Percentiles rank a stretch among this genome's conserved stretches.
Evolutionary conservation across 2,113 vertebrate species (phyloP).

Genomic region (Burhinus bistriatus): DNA sequence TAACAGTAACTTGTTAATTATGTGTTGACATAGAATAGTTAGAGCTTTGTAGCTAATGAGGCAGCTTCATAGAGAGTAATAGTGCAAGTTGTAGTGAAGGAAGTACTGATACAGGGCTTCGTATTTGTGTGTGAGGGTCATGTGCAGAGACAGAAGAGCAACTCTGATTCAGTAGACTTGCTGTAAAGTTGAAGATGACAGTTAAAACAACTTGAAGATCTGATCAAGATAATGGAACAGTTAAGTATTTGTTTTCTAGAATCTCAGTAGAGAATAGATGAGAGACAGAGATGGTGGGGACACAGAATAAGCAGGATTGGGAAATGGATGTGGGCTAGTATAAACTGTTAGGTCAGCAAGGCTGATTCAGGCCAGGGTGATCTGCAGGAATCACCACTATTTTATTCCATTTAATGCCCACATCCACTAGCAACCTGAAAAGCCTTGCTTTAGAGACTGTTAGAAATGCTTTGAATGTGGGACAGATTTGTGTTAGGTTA

Average conservation of each 20-base stretch:
- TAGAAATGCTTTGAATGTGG: background rate
- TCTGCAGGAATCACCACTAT: background rate
- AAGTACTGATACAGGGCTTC: background rate
- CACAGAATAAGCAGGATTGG: background rate
- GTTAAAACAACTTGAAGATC: background rate
- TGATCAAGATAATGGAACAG: background rate
- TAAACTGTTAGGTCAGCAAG: background rate
- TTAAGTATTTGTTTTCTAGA: background rate
- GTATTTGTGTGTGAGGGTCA: background rate
- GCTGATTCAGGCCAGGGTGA: background rate
- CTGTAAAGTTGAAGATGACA: background rate
- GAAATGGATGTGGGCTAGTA: background rate
- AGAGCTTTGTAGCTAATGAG: background rate
- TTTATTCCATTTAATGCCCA: background rate
- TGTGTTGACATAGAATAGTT: background rate
- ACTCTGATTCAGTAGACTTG: background rate
- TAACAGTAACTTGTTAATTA: background rate
- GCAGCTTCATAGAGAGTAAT: background rate
- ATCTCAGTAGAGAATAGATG: background rate
- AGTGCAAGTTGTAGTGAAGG: background rate
- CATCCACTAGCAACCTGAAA: background rate
- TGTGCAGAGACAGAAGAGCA: background rate
- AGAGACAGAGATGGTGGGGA: background rate
- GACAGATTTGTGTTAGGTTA: background rate
- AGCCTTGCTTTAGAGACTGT: background rate